phyloP scores from a whole-genome alignment of 2,888 invertebrate species.

The Dexiosoma caninum region DNA sequence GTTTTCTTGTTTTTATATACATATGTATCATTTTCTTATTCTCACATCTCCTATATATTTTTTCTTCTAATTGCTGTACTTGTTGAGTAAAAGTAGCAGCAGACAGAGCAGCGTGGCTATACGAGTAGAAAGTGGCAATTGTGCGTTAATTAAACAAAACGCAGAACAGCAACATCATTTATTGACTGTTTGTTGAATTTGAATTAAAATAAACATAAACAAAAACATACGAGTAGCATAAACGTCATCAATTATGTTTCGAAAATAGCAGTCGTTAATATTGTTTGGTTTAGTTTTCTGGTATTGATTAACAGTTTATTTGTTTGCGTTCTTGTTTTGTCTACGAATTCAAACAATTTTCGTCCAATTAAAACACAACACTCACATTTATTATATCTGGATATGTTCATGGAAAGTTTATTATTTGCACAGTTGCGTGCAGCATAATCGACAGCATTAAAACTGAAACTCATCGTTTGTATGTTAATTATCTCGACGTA shows the following conservation, averaged over 20 bases:
- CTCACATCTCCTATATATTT: no score
- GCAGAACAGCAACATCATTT: slow-evolving; percentile 27
- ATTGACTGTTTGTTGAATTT: slow-evolving; percentile 51
- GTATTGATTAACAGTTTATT: slow-evolving; percentile 1
- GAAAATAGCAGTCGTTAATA: slow-evolving; percentile 39
- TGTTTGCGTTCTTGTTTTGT: background rate
- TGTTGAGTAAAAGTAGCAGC: slow-evolving; percentile 56
- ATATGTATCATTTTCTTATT: background rate
- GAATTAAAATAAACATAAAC: slow-evolving; percentile 50
- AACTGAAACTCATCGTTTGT: background rate
- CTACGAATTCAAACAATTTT: background rate
- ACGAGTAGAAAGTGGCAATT: slow-evolving; percentile 63
- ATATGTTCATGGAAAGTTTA: background rate
- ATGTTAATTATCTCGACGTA: background rate
- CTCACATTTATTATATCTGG: background rate
- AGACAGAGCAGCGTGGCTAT: slow-evolving; percentile 36
- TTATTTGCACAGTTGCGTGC: slow-evolving; percentile 10
- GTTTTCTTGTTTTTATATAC: slow-evolving; percentile 26
- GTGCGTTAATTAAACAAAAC: slow-evolving; percentile 65
- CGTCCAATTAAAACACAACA: slow-evolving; percentile 9
- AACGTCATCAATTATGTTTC: slow-evolving; percentile 34
- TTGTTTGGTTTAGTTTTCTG: slow-evolving; percentile 23
- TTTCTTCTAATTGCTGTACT: slow-evolving; percentile 13
- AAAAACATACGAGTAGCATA: background rate
- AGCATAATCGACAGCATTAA: background rate